Conservation (phyloP, 2,888 invertebrate genomes). For the Drosophila mercatorum region DNA sequence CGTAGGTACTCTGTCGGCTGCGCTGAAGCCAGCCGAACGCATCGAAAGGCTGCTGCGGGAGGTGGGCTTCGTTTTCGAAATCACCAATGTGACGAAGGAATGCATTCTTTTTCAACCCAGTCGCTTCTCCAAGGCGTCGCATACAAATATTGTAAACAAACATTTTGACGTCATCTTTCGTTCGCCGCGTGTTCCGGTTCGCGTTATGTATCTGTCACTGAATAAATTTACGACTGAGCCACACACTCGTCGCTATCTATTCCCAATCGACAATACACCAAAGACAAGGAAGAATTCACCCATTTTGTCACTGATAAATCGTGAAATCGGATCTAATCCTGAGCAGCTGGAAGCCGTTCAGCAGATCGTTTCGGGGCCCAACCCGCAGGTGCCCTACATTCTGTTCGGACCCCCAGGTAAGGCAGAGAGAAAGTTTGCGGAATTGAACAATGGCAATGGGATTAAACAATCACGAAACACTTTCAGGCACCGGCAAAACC, state of each 20-base stretch:
- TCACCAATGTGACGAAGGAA: not conserved
- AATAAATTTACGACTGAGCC: slow-evolving; percentile 41
- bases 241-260: slow-evolving; percentile 55
- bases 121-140: rapidly evolving
- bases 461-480: not conserved
- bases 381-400: slow-evolving; percentile 90
- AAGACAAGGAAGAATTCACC: not conserved
- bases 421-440: not conserved
- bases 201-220: slow-evolving; percentile 71
- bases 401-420: slow-evolving; percentile 95
- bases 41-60: not conserved
- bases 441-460: not conserved
- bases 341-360: slow-evolving; percentile 89
- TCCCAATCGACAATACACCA: slow-evolving; percentile 35
- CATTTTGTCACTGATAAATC: slow-evolving; percentile 57
- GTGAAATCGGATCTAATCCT: slow-evolving; percentile 85
- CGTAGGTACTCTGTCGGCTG: not conserved
- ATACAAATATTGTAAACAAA: rapidly evolving
- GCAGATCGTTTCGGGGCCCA: slow-evolving; percentile 88
- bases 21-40: not conserved
- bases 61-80: not conserved
- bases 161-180: slow-evolving; percentile 56
- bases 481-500: slow-evolving; percentile 89
- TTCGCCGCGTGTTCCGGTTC: slow-evolving; percentile 52
- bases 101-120: not conserved